Base-by-base conservation (phyloP, 2,797 vertebrate genomes). In the Kryptopterus vitreolus region DNA sequence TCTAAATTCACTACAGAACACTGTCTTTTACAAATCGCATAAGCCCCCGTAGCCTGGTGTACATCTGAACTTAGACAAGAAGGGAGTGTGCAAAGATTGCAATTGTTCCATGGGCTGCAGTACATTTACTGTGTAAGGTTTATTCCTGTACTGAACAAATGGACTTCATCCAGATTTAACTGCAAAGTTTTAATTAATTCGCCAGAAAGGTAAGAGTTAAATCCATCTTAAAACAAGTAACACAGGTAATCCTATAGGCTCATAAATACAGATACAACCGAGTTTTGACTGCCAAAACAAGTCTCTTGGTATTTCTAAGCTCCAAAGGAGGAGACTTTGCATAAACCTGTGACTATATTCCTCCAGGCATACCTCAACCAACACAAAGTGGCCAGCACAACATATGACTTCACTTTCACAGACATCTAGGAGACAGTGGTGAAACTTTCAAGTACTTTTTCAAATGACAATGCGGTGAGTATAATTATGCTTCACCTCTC, bases 261-360 rank as follows among this genome's bases (percentile, higher is more conserved):
- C 46, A 70, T 83, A 81, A 82, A 84, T 29, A 66, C 26, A 61
- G 26, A 65, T 20, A 4, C 59, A 38, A 68, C 29, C 53, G 55
- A 46, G 31, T 24, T 57, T 84, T 81, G 29, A 69, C 65, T 79
- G 77, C n/a, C 35, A 73, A 73, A 80, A 72, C 48, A 79, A 58
- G 50, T 74, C 61, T 43, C 48, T 18, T 13, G 4, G 13, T 26
- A 46, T 68, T 33, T 59, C 38, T 52, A 63, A 69, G 3, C 68
- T 57, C 29, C 4, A 38, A 50, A 33, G 52, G 16, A 55, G 0
- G 22, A 80, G 58, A 53, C 35, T 68, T 75, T 46, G 66, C 35
- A 65, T 29, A 79, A 71, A 4, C 71, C 52, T 74, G 22, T 62
- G 61, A 58, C 66, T 35, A 20, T 72, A 43, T 50, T 74, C 62